Percentiles rank a stretch among this genome's conserved stretches.
Evolutionary conservation across 2,797 vertebrate genomes (phyloP).

Genomic region (Neostethus bicornis): DNA sequence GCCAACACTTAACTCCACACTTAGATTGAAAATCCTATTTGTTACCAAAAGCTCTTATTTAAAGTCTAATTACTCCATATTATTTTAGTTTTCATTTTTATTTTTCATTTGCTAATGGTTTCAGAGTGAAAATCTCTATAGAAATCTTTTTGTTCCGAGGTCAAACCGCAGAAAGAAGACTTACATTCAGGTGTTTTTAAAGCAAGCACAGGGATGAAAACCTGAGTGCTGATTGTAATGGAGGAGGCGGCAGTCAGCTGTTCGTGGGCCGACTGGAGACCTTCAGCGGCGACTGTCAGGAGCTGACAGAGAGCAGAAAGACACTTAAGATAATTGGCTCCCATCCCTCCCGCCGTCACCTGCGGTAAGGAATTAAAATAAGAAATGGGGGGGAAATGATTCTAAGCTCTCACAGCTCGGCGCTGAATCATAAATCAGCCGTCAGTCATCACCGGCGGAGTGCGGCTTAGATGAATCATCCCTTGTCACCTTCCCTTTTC

Average conservation of each 20-base stretch:
- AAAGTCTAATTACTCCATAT: background rate
- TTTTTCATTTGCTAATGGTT: slow-evolving; percentile 1
- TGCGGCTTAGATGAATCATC: slow-evolving; percentile 69
- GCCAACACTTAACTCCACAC: background rate
- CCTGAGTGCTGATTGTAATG: slow-evolving; percentile 38
- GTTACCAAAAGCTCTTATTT: no score
- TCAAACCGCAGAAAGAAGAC: slow-evolving; percentile 22
- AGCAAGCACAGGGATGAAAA: background rate
- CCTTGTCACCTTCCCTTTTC: slow-evolving; percentile 52
- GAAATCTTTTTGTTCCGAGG: slow-evolving; percentile 4
- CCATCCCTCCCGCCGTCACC: slow-evolving; percentile 70
- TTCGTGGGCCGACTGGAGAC: slow-evolving; percentile 30
- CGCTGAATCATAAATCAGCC: slow-evolving; percentile 71
- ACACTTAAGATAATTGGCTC: slow-evolving; percentile 79
- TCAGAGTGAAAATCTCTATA: background rate
- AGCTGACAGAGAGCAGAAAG: slow-evolving; percentile 66
- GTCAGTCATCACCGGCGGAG: slow-evolving; percentile 56
- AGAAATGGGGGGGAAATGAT: slow-evolving; percentile 72
- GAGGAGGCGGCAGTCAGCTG: slow-evolving; percentile 46
- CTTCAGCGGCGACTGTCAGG: slow-evolving; percentile 50
- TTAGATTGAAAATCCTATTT: no score
- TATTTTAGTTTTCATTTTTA: background rate
- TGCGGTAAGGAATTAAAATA: slow-evolving; percentile 76
- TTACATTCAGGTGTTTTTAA: slow-evolving; percentile 11
- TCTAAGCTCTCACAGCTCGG: slow-evolving; percentile 68